These are phyloP conservation scores for Eudyptes chrysolophus DNA, from an alignment of 2,113 vertebrate species.

Conservation along the genomic window DNA sequence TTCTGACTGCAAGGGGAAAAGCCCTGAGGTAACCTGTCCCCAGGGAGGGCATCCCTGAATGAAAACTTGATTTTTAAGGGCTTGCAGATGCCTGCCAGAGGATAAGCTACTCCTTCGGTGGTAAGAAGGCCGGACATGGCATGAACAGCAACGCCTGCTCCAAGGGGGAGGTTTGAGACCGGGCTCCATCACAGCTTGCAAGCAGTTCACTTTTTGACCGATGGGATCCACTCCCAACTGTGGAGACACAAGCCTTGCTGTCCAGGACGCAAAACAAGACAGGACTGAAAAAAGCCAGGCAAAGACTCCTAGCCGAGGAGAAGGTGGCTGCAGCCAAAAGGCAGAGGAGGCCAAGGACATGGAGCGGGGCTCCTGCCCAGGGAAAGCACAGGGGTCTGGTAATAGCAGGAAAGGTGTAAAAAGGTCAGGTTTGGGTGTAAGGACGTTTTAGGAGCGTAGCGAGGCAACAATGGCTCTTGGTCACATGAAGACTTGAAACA, in stretches of 20 bases:
- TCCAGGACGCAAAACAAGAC: background rate
- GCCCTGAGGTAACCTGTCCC: background rate
- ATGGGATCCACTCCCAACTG: background rate
- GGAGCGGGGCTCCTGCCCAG: rapidly evolving
- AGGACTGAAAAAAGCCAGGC: background rate
- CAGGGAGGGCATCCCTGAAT: background rate
- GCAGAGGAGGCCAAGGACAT: background rate
- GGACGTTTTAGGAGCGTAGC: background rate
- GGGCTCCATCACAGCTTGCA: rapidly evolving
- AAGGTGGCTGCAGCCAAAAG: background rate
- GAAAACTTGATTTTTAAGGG: background rate
- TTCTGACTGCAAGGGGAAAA: background rate
- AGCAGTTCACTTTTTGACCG: background rate
- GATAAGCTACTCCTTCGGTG: background rate
- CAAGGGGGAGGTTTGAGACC: background rate
- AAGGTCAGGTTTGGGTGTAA: background rate
- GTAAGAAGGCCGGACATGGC: background rate
- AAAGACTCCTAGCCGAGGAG: background rate
- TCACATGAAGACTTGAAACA: background rate
- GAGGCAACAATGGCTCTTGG: background rate
- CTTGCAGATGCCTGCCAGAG: background rate
- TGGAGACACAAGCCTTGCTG: background rate
- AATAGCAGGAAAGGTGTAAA: background rate
- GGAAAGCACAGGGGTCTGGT: background rate
- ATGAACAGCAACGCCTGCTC: background rate